Base-by-base conservation (phyloP, 2,797 vertebrate genomes). In the Eospalax fontanierii region DNA sequence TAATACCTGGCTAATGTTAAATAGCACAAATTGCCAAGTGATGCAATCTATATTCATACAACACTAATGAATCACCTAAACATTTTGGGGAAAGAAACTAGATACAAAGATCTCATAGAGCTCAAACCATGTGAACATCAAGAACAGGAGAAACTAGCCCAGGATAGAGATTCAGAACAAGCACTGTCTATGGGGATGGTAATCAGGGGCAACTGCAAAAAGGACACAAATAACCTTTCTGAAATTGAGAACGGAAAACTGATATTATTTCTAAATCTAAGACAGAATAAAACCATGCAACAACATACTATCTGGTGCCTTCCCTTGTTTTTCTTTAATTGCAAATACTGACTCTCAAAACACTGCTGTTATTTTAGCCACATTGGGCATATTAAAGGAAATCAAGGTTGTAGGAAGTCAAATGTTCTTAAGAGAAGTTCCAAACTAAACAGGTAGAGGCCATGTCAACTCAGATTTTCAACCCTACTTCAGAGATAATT, bases 391-490 rank as follows among this genome's bases (percentile, higher is more conserved):
- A 54, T 14, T 54, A 80, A 43, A 90, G n/a, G 22, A 88, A 92
- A 90, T 7, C 68, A 24, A 89, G 38, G 35, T 88, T 91, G 66
- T 90, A 24, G 92, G 54, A 94, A 43, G 68, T 87, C 66, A 21
- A 76, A 70, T 26, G 81, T n/a, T 85, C 40, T 90, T 87, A 87
- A 94, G 28, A 50, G 82, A 87, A 95, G 59, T 68, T 75, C 71
- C 73, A 81, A 22, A 95, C 73, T 90, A 93, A 95, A 70, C 61
- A 96, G 4, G 59, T 24, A 92, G 18, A 93, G 87, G 50, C 8
- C 50, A 54, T 54, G n/a, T 9, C 59, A 87, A 5, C 15, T 73
- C 30, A 87, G 79, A 50, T 9, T 76, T 95, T 90, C 40, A 87
- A 57, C 71, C 38, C 16, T 92, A 74, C 46, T 76, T 84, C 61